These are phyloP conservation scores for Sciurus carolinensis DNA, from an alignment of 2,797 vertebrate species.

Conservation along the genomic window DNA sequence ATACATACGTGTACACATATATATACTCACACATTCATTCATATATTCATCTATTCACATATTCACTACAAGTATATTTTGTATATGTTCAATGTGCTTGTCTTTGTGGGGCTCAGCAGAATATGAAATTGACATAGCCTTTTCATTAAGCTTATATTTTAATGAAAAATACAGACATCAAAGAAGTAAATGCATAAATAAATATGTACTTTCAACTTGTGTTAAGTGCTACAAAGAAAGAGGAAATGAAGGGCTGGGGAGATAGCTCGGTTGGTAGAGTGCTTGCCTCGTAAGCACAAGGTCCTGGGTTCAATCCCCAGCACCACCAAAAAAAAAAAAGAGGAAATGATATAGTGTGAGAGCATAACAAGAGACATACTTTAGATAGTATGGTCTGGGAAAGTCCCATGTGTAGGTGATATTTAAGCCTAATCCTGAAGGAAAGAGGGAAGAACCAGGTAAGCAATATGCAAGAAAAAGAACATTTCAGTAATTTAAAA, in stretches of 20 bases:
- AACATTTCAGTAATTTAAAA: background rate
- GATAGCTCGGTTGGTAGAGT: too few species aligned
- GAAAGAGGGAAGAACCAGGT: background rate
- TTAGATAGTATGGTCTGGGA: background rate
- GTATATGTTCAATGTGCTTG: slow-evolving; percentile 3
- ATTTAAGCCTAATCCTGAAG: background rate
- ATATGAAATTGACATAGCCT: background rate
- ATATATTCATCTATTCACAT: background rate
- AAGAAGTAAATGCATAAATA: slow-evolving; percentile 4
- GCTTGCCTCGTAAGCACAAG: too few species aligned
- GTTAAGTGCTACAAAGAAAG: background rate
- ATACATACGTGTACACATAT: background rate
- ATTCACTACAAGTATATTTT: background rate
- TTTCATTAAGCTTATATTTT: slow-evolving; percentile 23
- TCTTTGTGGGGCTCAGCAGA: background rate
- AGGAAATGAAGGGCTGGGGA: background rate
- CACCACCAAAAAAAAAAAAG: background rate
- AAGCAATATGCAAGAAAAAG: background rate
- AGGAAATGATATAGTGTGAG: background rate
- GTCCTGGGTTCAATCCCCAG: too few species aligned
- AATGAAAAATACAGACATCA: background rate
- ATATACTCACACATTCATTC: too few species aligned
- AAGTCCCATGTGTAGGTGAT: background rate
- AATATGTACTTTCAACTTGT: slow-evolving; percentile 26
- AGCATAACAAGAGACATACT: background rate